Conservation (phyloP, 2,113 vertebrate genomes). For the Formicarius rufipectus region DNA sequence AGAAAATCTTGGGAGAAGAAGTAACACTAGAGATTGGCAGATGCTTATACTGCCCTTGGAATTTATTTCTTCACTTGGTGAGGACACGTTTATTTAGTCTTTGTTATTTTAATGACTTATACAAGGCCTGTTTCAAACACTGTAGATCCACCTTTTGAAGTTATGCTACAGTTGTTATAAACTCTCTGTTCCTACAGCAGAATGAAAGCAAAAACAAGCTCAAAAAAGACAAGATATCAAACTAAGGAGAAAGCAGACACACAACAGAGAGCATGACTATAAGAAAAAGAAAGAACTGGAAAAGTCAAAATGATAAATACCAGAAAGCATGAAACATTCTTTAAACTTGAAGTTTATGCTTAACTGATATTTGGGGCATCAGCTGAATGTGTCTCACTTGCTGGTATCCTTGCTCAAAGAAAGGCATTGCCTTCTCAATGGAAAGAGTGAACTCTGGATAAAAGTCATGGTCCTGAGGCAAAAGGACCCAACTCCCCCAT, state of each 20-base stretch:
- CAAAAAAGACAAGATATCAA: not conserved
- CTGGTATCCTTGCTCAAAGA: not conserved
- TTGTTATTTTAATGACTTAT: conserved; percentile 25
- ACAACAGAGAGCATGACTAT: not conserved
- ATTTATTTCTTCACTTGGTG: not conserved
- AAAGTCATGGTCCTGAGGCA: not conserved
- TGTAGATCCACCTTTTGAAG: conserved; percentile 13
- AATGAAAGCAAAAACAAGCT: not conserved
- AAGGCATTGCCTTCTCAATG: not conserved
- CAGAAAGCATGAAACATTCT: not conserved
- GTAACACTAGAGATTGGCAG: not conserved
- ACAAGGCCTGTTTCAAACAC: not conserved
- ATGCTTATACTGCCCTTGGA: not conserved
- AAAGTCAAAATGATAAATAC: not conserved
- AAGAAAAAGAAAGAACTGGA: not conserved
- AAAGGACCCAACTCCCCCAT: not conserved
- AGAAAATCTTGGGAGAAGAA: not conserved
- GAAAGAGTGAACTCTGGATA: not conserved
- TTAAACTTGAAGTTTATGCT: not conserved
- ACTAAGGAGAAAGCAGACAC: not conserved
- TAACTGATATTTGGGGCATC: not conserved
- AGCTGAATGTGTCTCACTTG: not conserved
- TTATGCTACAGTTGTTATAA: not conserved
- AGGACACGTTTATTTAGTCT: not conserved
- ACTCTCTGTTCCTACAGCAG: not conserved